A percentile compares a stretch with the other conserved stretches of the same genome.
phyloP scores from a whole-genome alignment of 2,888 invertebrate genomes.

The Urechis unicinctus region DNA sequence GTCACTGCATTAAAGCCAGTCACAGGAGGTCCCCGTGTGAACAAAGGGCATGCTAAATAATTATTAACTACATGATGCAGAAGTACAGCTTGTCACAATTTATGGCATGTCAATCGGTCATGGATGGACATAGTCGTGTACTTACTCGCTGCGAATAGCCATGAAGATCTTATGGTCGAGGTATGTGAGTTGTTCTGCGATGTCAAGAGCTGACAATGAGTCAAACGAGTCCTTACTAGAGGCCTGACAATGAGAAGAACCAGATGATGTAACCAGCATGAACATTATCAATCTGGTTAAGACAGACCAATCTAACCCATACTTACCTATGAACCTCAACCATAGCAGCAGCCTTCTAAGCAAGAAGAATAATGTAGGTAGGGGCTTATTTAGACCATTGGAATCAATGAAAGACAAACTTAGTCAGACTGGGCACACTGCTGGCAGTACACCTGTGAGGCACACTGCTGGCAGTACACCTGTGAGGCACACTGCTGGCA shows the following conservation, averaged over 20 bases:
- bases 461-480: too few relatives aligned
- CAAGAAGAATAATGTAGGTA: not conserved
- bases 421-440: too few relatives aligned
- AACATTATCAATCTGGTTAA: not conserved
- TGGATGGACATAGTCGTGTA: conserved; percentile 26
- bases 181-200: conserved; percentile 87
- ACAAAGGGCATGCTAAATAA: not conserved
- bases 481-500: too few relatives aligned
- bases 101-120: not conserved
- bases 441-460: too few relatives aligned
- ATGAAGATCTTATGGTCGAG: conserved; percentile 87
- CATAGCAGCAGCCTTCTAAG: not conserved
- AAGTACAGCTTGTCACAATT: too few relatives aligned
- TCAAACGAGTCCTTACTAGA: conserved; percentile 78
- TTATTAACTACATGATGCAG: too few relatives aligned
- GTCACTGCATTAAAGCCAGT: not conserved
- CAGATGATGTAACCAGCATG: not conserved
- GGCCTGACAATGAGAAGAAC: too few relatives aligned
- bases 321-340: not conserved
- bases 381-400: too few relatives aligned
- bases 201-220: conserved; percentile 78
- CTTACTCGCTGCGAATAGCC: conserved; percentile 80
- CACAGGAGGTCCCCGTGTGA: too few relatives aligned
- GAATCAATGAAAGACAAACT: too few relatives aligned
- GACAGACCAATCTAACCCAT: not conserved